Percentiles rank a stretch among this genome's conserved stretches.
Conservation (phyloP, 2,888 invertebrate genomes). For the Ichneumoninae sp. region DNA sequence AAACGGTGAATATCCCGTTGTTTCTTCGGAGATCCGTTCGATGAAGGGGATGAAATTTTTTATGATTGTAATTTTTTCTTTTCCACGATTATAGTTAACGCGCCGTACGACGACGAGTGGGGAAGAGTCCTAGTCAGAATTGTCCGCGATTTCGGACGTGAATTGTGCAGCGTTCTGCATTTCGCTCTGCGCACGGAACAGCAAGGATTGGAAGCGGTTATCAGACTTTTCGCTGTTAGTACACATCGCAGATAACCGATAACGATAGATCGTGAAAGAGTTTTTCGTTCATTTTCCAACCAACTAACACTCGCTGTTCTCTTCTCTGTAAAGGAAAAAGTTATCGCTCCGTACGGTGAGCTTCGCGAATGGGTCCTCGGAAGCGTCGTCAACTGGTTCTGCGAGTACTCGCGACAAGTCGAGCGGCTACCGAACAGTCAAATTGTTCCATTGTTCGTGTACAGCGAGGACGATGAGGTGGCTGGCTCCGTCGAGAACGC, state of each 20-base stretch:
- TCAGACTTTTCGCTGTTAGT: slow-evolving; percentile 83
- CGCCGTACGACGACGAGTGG: slow-evolving; percentile 48
- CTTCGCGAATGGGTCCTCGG: slow-evolving; percentile 80
- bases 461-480: slow-evolving; percentile 49
- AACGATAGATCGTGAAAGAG: neutral
- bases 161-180: slow-evolving; percentile 74
- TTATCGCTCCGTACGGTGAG: slow-evolving; percentile 75
- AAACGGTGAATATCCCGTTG: neutral
- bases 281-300: neutral
- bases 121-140: slow-evolving; percentile 53
- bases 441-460: slow-evolving; percentile 74
- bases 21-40: neutral
- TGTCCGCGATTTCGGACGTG: slow-evolving; percentile 68
- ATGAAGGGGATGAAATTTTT: neutral
- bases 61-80: neutral
- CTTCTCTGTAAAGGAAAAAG: slow-evolving; percentile 74
- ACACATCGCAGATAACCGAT: neutral
- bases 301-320: neutral
- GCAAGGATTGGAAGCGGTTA: slow-evolving; percentile 82
- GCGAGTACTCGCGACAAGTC: slow-evolving; percentile 68
- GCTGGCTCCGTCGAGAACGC: slow-evolving; percentile 33
- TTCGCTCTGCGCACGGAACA: slow-evolving; percentile 80
- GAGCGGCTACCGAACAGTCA: slow-evolving; percentile 71
- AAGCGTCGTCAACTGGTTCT: slow-evolving; percentile 70
- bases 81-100: slow-evolving; percentile 1